A percentile compares a stretch with the other conserved stretches of the same genome.
phyloP scores from a whole-genome alignment of 2,113 vertebrate genomes.

The Eulemur rufifrons region DNA sequence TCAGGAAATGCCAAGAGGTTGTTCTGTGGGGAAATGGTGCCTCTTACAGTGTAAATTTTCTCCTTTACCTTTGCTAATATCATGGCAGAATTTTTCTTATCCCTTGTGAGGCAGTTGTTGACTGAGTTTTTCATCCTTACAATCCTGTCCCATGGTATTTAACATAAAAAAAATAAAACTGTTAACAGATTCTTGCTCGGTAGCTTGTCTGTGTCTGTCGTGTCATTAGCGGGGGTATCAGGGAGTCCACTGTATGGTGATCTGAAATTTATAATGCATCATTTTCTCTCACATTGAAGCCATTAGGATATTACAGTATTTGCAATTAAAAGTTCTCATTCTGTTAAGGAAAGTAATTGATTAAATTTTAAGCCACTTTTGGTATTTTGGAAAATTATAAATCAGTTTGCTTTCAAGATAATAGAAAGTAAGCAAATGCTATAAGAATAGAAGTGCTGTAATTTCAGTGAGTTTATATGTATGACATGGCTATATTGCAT shows the following conservation, averaged over 20 bases:
- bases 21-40: conserved; percentile 91
- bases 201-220: conserved; percentile 86
- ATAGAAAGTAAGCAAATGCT: conserved; percentile 62
- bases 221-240: conserved; percentile 79
- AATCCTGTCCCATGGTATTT: conserved; percentile 95
- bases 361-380: conserved; percentile 72
- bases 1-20: conserved; percentile 93
- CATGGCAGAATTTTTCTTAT: conserved; percentile 93
- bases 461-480: conserved; percentile 49
- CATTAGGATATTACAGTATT: neutral
- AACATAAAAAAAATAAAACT: conserved; percentile 93
- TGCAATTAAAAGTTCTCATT: conserved; percentile 61
- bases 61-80: conserved; percentile 92
- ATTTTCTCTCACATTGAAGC: neutral
- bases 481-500: conserved; percentile 38
- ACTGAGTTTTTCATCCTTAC: conserved; percentile 93
- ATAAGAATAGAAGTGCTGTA: conserved; percentile 56
- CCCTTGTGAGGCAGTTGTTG: conserved; percentile 93
- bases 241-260: conserved; percentile 68
- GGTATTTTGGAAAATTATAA: conserved; percentile 60
- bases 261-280: conserved; percentile 73
- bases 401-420: conserved; percentile 61
- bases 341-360: conserved; percentile 39
- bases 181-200: conserved; percentile 89
- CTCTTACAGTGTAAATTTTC: conserved; percentile 94